Percentiles rank a stretch among this genome's conserved stretches.
phyloP scores from a whole-genome alignment of 2,113 vertebrate species.

The Gnathonemus longibarbis region DNA sequence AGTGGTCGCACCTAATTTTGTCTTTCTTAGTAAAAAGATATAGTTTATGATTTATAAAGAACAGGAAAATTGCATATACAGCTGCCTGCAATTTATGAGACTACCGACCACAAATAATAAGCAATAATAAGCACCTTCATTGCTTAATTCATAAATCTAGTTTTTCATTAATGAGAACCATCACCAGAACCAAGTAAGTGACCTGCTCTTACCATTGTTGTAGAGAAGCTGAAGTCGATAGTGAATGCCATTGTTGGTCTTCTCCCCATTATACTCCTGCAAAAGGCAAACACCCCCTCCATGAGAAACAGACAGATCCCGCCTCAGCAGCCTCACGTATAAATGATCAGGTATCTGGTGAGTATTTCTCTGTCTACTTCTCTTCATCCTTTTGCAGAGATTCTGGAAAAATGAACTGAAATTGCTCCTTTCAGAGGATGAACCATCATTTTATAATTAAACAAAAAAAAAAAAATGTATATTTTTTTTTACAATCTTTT shows the following conservation, averaged over 20 bases:
- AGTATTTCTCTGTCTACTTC: background rate
- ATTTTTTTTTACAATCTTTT: background rate
- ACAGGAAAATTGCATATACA: background rate
- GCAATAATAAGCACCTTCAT: background rate
- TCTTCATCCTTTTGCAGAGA: background rate
- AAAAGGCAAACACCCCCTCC: conserved; percentile 26
- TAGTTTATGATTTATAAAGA: background rate
- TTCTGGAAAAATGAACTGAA: background rate
- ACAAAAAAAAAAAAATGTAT: background rate
- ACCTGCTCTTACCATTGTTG: conserved; percentile 75
- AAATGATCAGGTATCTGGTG: background rate
- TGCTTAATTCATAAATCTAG: background rate
- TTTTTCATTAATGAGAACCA: background rate
- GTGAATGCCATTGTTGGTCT: conserved; percentile 94
- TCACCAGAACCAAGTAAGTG: background rate
- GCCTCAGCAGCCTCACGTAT: background rate
- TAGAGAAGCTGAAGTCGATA: conserved; percentile 91
- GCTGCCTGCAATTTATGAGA: background rate
- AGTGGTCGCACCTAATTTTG: too few species aligned
- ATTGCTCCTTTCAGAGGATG: background rate
- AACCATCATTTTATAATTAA: background rate
- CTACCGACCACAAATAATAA: background rate
- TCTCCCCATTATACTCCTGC: conserved; percentile 86
- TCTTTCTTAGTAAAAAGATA: background rate
- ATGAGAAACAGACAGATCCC: background rate